A percentile compares a stretch with the other conserved stretches of the same genome.
These are phyloP conservation scores for Raphicerus campestris DNA, from an alignment of 2,113 vertebrate species.

Conservation along the genomic window DNA sequence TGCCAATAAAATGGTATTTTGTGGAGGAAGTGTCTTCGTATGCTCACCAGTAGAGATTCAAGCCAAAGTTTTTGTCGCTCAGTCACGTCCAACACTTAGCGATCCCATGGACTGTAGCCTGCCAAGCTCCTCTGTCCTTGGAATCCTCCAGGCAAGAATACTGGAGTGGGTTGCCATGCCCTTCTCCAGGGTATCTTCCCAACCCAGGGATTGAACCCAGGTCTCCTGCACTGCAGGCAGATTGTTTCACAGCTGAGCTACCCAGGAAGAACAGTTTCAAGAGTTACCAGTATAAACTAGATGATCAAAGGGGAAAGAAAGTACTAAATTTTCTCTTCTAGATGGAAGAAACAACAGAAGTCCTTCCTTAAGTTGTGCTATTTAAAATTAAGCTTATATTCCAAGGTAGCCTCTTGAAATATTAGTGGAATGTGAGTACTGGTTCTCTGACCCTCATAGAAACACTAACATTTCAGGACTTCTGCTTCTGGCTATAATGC, in stretches of 20 bases:
- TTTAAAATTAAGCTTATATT: not conserved
- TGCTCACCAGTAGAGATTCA: not conserved
- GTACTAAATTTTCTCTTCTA: not conserved
- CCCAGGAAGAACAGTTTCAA: not conserved
- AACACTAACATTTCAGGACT: not conserved
- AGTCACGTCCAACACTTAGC: not conserved
- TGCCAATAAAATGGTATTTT: not conserved
- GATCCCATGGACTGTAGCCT: not conserved
- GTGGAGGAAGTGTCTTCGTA: not conserved
- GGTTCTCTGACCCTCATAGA: not conserved
- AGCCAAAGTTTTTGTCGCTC: not conserved
- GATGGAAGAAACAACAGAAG: not conserved
- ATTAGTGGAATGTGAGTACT: not conserved
- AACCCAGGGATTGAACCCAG: not conserved
- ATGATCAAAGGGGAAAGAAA: not conserved
- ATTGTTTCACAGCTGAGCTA: not conserved
- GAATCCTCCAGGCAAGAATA: not conserved
- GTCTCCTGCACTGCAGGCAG: not conserved
- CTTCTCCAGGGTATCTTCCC: not conserved
- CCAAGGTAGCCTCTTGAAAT: not conserved
- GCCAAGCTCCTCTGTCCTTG: not conserved
- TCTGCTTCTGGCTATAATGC: not conserved
- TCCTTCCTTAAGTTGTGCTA: not conserved
- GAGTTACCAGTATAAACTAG: not conserved
- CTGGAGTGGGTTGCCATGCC: not conserved